Base-by-base conservation (phyloP, 2,888 invertebrate genomes). In the Eucriotettix oculatus region DNA sequence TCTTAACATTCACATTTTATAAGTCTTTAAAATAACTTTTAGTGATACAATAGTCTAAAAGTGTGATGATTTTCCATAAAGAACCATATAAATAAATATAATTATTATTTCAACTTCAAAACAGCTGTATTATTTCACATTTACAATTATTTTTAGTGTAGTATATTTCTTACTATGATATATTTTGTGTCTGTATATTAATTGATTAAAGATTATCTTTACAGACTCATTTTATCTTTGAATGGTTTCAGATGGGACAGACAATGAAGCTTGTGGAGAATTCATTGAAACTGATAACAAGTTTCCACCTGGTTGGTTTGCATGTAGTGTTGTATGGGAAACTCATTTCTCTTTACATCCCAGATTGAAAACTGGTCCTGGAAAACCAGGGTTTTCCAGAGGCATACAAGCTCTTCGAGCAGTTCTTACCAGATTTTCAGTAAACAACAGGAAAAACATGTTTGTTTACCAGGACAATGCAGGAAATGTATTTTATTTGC, bases 321-420 rank as follows among this genome's bases (percentile, higher is more conserved):
- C 83, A 53, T 90, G 89, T 70, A 80, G 80, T 9, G 78, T 83
- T n/a, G 83, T 87, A 2, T 87, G 86, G 85, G 79, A 83, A 68
- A 81, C 80, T 10, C 78, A 79, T 57, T 87, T 88, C 68, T 71
- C 75, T 58, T 72, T 88, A 10, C 87, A 88, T 73, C 85, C 86
- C 1, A 75, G 87, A 41, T 73, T 89, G 42, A 84, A 85, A 71
- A 80, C 79, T 0, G 81, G 81, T 0, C 78, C 79, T 48, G 80
- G 79, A 48, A 79, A 80, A 67, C 77, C 79, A 0, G 79, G 79
- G 0, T 71, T 80, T n/a, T 81, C 80, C 0, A 73, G 80, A 53
- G 82, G 82, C n/a, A 79, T 81, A 54, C 77, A 81, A 69, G 84
- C 83, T 5, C 72, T 87, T 56, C 78, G 82, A 65, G 78, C 79